Percentiles rank a stretch among this genome's conserved stretches.
These are phyloP conservation scores for Autographa gamma DNA, from an alignment of 2,888 invertebrate species.

Conservation along the genomic window DNA sequence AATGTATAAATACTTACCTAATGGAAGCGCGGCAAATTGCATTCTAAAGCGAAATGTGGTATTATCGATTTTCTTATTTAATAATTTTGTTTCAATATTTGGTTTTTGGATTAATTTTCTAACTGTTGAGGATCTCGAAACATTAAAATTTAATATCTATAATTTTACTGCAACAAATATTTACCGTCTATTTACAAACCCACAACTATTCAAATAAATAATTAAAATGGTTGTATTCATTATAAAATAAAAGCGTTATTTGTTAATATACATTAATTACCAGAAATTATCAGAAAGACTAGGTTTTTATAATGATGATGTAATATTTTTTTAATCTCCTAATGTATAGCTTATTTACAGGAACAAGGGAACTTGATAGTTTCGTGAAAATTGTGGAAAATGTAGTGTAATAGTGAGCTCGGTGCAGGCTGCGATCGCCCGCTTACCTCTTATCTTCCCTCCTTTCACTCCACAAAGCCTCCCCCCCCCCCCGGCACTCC, in stretches of 20 bases:
- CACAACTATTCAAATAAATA: too few species aligned
- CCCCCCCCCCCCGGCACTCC: not conserved
- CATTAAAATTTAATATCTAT: too few species aligned
- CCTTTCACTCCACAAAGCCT: constrained; percentile 4
- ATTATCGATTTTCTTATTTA: constrained; percentile 26
- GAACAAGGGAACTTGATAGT: not conserved
- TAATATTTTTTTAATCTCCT: not conserved
- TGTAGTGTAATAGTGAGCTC: not conserved
- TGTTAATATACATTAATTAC: too few species aligned
- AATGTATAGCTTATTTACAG: not conserved
- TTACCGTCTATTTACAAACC: too few species aligned
- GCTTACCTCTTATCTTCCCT: constrained; percentile 7
- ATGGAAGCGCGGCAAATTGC: constrained; percentile 28
- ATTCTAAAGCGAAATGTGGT: not conserved
- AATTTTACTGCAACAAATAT: too few species aligned
- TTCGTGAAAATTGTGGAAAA: constrained; percentile 18
- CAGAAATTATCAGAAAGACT: too few species aligned
- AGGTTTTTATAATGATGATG: too few species aligned
- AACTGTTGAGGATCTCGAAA: too few species aligned
- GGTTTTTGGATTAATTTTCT: too few species aligned
- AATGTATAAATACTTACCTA: constrained; percentile 5
- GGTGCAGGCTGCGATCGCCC: constrained; percentile 15
- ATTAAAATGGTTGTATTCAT: too few species aligned
- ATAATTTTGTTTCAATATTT: too few species aligned
- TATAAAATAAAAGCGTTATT: too few species aligned